Evolutionary conservation across 1,140 invertebrate species (phyloP).

Genomic region (Sycophaga agraensis): DNA sequence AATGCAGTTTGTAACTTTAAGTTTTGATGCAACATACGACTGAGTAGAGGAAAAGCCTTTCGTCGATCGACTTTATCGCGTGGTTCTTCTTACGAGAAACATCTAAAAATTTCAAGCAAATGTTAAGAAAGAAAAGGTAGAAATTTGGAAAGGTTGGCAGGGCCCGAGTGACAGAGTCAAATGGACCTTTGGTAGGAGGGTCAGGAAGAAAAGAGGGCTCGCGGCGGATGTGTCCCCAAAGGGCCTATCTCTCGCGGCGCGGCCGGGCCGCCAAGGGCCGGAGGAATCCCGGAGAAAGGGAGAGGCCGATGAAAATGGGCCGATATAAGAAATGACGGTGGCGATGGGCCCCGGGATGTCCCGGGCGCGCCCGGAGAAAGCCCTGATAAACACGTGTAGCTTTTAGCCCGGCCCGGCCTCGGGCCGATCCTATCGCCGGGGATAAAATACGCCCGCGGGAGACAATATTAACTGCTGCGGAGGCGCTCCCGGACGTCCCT

Average conservation of each 20-base stretch:
- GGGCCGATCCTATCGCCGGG: conserved; percentile 51
- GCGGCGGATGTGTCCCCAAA: not conserved
- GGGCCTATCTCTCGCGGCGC: too few species aligned
- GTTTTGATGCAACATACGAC: too few species aligned
- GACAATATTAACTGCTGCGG: conserved; percentile 58
- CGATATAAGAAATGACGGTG: conserved; percentile 40
- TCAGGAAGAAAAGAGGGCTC: not conserved
- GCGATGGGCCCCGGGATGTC: conserved; percentile 36
- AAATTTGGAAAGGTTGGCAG: not conserved
- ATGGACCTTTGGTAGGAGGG: not conserved
- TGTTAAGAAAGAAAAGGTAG: too few species aligned
- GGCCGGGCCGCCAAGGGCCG: too few species aligned
- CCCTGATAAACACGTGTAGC: conserved; percentile 59
- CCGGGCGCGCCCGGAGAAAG: conserved; percentile 17
- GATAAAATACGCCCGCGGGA: conserved; percentile 56
- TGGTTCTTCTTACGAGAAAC: too few species aligned
- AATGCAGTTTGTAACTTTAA: too few species aligned
- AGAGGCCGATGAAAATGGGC: conserved; percentile 30
- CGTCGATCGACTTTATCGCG: too few species aligned
- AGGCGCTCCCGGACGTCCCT: conserved; percentile 52
- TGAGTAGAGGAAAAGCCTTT: too few species aligned
- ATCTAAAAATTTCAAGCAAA: too few species aligned
- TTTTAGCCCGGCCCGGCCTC: conserved; percentile 50
- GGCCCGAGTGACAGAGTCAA: not conserved
- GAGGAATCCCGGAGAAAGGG: too few species aligned